Base-by-base conservation (phyloP, 2,113 vertebrate genomes). In the Leptodactylus fuscus region DNA sequence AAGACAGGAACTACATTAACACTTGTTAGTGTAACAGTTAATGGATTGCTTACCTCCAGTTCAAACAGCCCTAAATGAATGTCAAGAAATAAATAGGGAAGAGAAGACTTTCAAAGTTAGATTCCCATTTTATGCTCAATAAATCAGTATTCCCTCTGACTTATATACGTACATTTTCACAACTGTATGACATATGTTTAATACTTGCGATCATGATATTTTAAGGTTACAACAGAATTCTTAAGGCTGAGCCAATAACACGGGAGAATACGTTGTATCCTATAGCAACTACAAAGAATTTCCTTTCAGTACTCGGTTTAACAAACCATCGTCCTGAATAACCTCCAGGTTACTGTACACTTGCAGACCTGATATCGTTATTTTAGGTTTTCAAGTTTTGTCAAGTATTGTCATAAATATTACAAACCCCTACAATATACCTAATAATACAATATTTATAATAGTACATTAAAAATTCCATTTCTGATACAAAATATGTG, bases 1-100 rank as follows among this genome's bases (percentile, higher is more conserved):
- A 93, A 93, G 89, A 87, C 93, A 92, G 92, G 92, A 94, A 93
- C 90, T 92, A 87, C 90, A 91, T 94, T 93, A 92, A 89, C 91
- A 91, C 93, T 93, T 93, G 90, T 93, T 92, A 91, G 86, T 88
- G 76, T 88, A 90, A 85, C 82, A 89, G 89, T 90, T 92, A 93
- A 93, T 92, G 90, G 78, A 91, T 82, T 88, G 86, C 88, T 91
- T 90, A 92, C 88, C 90, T 87, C 88, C 87, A 91, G 74, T 91
- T 91, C 87, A 89, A 88, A 88, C 89, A 3, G 2, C 13, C 75
- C 85, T 78, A 89, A 87, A 92, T 88, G 87, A 85, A 88, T 88
- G 84, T 88, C 84, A 90, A 89, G 90, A 85, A 85, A 71, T 22
- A 46, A 81, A 85, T 48, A 82, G 87, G 46, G 24, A 87, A 70